A percentile compares a stretch with the other conserved stretches of the same genome.
Evolutionary conservation across 1,140 invertebrate genomes (phyloP).

Genomic region (Drosophila malerkotliana): DNA sequence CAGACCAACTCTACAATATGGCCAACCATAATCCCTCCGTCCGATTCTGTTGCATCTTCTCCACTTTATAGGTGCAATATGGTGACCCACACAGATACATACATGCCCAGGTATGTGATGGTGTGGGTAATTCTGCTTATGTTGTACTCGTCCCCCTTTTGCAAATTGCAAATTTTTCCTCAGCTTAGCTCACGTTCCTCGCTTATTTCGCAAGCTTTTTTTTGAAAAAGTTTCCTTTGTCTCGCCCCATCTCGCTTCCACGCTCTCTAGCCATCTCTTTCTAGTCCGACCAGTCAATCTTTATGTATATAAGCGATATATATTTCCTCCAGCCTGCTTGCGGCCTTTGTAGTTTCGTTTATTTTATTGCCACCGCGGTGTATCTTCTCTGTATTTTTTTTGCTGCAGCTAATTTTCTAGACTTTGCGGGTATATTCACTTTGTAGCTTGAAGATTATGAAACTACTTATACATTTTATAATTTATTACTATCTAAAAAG

Average conservation of each 20-base stretch:
- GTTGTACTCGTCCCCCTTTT: conserved; percentile 20
- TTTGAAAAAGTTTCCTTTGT: conserved; percentile 66
- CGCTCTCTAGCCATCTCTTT: not conserved
- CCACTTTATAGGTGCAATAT: conserved; percentile 45
- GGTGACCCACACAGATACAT: conserved; percentile 28
- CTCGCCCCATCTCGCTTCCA: conserved; percentile 1
- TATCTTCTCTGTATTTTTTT: conserved; percentile 8
- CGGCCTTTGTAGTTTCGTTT: conserved; percentile 38
- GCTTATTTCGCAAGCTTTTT: conserved; percentile 61
- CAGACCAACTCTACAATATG: conserved; percentile 40
- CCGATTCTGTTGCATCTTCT: conserved; percentile 49
- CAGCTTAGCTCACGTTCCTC: conserved; percentile 63
- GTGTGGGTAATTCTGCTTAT: conserved; percentile 5
- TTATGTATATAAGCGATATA: conserved; percentile 26
- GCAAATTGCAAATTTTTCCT: conserved; percentile 60
- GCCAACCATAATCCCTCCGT: conserved; percentile 31
- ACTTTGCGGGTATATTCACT: not conserved
- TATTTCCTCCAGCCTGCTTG: conserved; percentile 2
- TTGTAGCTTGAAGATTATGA: no score
- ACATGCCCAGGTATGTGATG: not conserved
- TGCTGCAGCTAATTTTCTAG: not conserved
- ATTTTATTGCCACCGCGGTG: conserved; percentile 46
- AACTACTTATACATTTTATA: no score
- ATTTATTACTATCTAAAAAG: no score
- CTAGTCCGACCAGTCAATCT: conserved; percentile 10